A percentile compares a stretch with the other conserved stretches of the same genome.
Evolutionary conservation across 2,113 vertebrate genomes (phyloP).

Genomic region (Ceuthmochares aereus): DNA sequence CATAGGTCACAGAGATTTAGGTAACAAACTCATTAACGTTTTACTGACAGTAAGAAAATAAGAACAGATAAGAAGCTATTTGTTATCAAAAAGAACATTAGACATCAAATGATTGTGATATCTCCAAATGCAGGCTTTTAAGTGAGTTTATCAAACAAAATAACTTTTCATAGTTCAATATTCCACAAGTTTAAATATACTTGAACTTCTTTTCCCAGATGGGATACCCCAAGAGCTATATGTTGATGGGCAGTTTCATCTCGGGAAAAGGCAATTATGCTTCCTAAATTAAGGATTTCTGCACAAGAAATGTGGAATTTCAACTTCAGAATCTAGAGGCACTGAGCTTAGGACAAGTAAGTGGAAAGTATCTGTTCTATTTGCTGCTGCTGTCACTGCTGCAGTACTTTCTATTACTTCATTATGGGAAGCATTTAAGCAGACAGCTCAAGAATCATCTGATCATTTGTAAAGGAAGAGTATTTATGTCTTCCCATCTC

Average conservation of each 20-base stretch:
- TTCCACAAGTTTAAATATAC: background rate
- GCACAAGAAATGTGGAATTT: background rate
- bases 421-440: conserved; percentile 56
- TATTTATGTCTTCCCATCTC: conserved; percentile 58
- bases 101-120: background rate
- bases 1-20: background rate
- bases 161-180: background rate
- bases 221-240: background rate
- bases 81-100: background rate
- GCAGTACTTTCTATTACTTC: conserved; percentile 21
- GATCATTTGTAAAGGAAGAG: conserved; percentile 38
- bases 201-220: background rate
- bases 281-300: background rate
- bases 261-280: background rate
- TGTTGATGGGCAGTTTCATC: background rate
- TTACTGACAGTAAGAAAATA: background rate
- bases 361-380: background rate
- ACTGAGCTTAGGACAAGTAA: background rate
- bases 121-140: background rate
- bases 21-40: background rate
- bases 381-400: background rate
- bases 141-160: background rate
- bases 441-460: conserved; percentile 48
- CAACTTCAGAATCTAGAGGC: background rate
- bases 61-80: background rate